These are phyloP conservation scores for Elysia chlorotica DNA, from an alignment of 1,140 invertebrate species.

Conservation along the genomic window DNA sequence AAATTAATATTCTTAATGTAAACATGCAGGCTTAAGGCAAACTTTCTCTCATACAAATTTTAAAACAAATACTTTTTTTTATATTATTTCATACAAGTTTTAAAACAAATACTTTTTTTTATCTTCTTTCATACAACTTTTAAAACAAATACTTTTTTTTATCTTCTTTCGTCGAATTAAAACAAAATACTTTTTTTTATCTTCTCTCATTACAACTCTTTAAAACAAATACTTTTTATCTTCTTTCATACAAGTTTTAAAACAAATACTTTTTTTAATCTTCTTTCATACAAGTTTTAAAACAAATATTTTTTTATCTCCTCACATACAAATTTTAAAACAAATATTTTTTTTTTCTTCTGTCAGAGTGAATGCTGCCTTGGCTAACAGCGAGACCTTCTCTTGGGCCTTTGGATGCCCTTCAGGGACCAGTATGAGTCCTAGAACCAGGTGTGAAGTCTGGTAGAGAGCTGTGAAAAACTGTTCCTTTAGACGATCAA, in stretches of 20 bases:
- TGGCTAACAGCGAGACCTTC: constrained; percentile 35
- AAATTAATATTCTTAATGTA: too few species aligned
- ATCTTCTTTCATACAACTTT: too few species aligned
- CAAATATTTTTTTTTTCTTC: neutral
- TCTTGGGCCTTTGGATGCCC: constrained; percentile 34
- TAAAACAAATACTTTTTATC: neutral
- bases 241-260: neutral
- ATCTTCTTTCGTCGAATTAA: neutral
- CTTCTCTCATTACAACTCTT: neutral
- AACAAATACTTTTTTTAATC: neutral
- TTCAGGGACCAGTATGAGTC: constrained; percentile 30
- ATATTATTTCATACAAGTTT: too few species aligned
- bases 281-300: neutral
- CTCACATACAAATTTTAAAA: neutral
- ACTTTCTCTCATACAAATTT: too few species aligned
- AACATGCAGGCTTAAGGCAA: too few species aligned
- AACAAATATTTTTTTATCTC: neutral
- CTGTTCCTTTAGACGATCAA: too few species aligned
- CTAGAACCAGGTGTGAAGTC: constrained; percentile 34
- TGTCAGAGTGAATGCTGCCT: constrained; percentile 37
- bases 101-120: too few species aligned
- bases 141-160: too few species aligned
- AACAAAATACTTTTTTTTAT: neutral
- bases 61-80: too few species aligned
- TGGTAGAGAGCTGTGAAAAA: too few species aligned